Conservation (phyloP, 1,140 invertebrate species). For the Pomacea maculata region DNA sequence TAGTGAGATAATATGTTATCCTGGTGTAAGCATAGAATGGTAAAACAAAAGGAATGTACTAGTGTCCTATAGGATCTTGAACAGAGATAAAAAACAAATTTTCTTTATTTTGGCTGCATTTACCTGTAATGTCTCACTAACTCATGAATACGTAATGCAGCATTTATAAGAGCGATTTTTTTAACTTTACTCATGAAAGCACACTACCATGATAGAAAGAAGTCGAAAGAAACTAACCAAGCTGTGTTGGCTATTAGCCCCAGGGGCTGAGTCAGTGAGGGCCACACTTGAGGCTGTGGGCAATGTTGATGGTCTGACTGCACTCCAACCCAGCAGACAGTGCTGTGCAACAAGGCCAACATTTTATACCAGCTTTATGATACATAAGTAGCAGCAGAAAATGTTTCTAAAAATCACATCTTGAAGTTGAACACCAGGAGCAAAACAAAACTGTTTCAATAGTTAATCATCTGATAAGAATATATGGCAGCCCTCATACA, state of each 20-base stretch:
- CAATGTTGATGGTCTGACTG: constrained; percentile 42
- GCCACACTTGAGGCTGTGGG: constrained; percentile 45
- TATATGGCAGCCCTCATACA: not conserved
- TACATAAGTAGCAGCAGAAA: not conserved
- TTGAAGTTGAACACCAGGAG: not conserved
- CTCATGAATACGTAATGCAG: too few relatives aligned
- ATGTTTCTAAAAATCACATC: not conserved
- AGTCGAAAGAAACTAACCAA: constrained; percentile 3
- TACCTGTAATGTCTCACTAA: too few relatives aligned
- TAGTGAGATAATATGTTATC: not conserved
- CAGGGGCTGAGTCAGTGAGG: constrained; percentile 26
- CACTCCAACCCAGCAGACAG: constrained; percentile 49
- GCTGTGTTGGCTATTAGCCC: constrained; percentile 15
- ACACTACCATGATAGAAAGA: too few relatives aligned
- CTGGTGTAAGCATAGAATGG: too few relatives aligned
- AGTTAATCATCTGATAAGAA: not conserved
- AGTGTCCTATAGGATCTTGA: too few relatives aligned
- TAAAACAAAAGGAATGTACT: too few relatives aligned
- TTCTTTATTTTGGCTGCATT: too few relatives aligned
- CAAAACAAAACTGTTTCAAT: not conserved
- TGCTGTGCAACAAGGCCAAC: constrained; percentile 34
- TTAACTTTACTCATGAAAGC: too few relatives aligned
- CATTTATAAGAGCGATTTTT: too few relatives aligned
- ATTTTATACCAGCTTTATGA: not conserved
- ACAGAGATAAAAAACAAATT: too few relatives aligned